These are phyloP conservation scores for Emydura subglobosa DNA, from an alignment of 2,113 vertebrate species.

Conservation along the genomic window DNA sequence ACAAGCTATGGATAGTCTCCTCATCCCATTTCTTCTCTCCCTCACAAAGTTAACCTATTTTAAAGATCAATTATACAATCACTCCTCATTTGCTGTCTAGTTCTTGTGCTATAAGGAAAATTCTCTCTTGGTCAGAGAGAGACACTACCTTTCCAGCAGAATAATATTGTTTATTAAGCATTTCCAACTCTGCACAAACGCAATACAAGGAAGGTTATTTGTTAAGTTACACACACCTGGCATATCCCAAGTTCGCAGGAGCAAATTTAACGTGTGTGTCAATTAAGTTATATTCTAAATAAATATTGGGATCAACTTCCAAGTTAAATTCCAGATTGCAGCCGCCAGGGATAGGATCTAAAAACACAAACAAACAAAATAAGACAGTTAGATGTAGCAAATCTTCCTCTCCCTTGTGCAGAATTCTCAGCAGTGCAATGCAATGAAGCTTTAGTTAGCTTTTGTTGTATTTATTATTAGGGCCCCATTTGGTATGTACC, in stretches of 20 bases:
- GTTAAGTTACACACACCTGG: slow-evolving; percentile 79
- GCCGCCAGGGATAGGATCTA: slow-evolving; percentile 95
- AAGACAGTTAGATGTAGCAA: background rate
- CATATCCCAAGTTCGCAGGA: slow-evolving; percentile 90
- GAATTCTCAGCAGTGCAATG: background rate
- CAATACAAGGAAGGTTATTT: background rate
- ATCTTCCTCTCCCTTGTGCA: background rate
- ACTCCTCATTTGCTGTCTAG: background rate
- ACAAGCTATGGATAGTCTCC: background rate
- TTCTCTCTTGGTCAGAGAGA: background rate
- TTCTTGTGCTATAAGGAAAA: background rate
- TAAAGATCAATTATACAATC: background rate
- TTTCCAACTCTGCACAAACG: background rate
- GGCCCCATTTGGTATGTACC: background rate
- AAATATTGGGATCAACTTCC: slow-evolving; percentile 91
- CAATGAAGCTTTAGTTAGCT: background rate
- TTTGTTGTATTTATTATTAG: background rate
- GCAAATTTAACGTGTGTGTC: slow-evolving; percentile 89
- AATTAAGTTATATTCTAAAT: slow-evolving; percentile 89
- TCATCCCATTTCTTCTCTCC: background rate
- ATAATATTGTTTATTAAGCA: background rate
- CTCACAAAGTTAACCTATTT: background rate
- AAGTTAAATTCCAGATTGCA: slow-evolving; percentile 91
- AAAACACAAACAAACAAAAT: slow-evolving; percentile 18
- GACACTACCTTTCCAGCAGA: background rate